A percentile compares a stretch with the other conserved stretches of the same genome.
These are phyloP conservation scores for Gymnoscopelus microlampas DNA, from an alignment of 2,797 vertebrate species.

Conservation along the genomic window DNA sequence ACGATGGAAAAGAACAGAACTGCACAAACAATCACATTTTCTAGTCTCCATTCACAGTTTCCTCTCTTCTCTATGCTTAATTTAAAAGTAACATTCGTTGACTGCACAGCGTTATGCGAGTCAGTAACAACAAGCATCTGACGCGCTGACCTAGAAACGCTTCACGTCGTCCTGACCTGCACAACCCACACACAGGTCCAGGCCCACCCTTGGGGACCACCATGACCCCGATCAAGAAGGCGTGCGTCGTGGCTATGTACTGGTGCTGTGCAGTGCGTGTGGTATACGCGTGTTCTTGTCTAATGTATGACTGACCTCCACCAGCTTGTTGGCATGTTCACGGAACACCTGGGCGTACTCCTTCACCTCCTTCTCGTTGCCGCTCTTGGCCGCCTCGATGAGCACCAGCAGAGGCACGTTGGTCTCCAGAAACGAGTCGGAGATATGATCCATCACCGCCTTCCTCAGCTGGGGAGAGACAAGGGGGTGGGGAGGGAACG, in stretches of 20 bases:
- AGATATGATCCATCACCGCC: slow-evolving; percentile 99
- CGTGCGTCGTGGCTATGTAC: background rate
- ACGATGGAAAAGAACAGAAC: too few species aligned
- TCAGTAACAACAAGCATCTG: slow-evolving; percentile 12
- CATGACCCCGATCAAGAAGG: too few species aligned
- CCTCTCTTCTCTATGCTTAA: too few species aligned
- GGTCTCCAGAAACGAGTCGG: slow-evolving; percentile 99
- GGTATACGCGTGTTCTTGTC: slow-evolving; percentile 14
- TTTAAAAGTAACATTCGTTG: too few species aligned
- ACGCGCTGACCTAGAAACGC: background rate
- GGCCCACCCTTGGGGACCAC: too few species aligned
- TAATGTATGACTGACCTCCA: slow-evolving; percentile 87
- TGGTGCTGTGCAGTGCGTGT: slow-evolving; percentile 5
- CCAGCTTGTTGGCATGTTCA: slow-evolving; percentile 98
- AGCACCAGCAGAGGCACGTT: slow-evolving; percentile 96
- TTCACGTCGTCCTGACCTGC: slow-evolving; percentile 11
- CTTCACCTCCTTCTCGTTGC: slow-evolving; percentile 99
- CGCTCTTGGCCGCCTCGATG: slow-evolving; percentile 98
- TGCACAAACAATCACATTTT: too few species aligned
- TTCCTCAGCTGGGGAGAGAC: slow-evolving; percentile 88
- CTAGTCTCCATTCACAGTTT: too few species aligned
- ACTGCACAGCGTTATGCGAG: too few species aligned
- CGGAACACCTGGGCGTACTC: slow-evolving; percentile 99
- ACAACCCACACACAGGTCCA: slow-evolving; percentile 3
- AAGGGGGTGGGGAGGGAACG: slow-evolving; percentile 17